Evolutionary conservation across 2,888 invertebrate genomes (phyloP).

Genomic region (Drosophila hamatofila): DNA sequence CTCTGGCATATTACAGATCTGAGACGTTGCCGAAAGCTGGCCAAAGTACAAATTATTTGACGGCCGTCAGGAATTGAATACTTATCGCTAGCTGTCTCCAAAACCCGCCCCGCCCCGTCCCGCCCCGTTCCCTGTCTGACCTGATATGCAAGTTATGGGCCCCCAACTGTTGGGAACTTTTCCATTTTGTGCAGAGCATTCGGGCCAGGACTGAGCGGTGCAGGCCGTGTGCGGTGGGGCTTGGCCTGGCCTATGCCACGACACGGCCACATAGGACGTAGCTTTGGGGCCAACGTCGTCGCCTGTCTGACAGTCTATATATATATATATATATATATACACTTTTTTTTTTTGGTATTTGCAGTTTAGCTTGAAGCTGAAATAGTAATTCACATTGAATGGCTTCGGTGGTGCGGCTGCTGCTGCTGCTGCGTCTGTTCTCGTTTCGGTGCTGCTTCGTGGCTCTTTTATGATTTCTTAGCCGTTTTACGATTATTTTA

Average conservation of each 20-base stretch:
- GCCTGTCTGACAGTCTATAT: constrained; percentile 63
- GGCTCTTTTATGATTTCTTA: constrained; percentile 76
- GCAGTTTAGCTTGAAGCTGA: constrained; percentile 69
- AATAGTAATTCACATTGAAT: constrained; percentile 79
- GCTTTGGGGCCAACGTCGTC: constrained; percentile 69
- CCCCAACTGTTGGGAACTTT: constrained; percentile 81
- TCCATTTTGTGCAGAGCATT: constrained; percentile 61
- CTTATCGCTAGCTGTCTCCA: constrained; percentile 36
- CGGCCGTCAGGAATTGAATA: constrained; percentile 26
- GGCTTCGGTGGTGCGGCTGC: constrained; percentile 43
- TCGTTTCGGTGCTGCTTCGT: constrained; percentile 48
- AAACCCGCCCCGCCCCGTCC: neutral
- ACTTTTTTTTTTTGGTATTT: constrained; percentile 23
- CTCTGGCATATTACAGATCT: constrained; percentile 17
- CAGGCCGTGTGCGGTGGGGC: neutral
- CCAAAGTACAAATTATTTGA: constrained; percentile 42
- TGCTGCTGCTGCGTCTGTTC: constrained; percentile 33
- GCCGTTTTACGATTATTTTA: constrained; percentile 80
- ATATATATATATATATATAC: neutral
- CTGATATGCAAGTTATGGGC: constrained; percentile 72
- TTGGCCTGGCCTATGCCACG: constrained; percentile 54
- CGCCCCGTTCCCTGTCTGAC: constrained; percentile 14
- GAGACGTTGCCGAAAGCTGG: constrained; percentile 14
- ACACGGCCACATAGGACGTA: constrained; percentile 57
- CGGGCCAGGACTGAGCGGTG: neutral